Conservation (phyloP, 1,140 invertebrate species). For the Conus betulinus region DNA sequence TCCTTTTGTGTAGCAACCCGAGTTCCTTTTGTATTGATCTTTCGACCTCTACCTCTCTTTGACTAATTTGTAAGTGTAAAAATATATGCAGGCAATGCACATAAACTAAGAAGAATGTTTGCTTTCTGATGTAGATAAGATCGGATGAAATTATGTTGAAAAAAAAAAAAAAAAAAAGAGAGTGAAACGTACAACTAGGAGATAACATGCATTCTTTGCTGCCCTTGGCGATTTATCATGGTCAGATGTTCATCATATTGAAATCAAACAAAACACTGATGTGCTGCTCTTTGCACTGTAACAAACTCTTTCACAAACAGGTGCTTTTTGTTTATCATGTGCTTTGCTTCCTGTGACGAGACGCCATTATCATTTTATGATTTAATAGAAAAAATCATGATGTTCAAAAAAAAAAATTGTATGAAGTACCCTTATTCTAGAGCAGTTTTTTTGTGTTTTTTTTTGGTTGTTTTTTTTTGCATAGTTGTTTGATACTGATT, state of each 20-base stretch:
- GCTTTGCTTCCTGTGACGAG: no score
- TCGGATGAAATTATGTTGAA: no score
- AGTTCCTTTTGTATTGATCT: background rate
- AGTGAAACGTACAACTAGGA: no score
- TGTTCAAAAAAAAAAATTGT: no score
- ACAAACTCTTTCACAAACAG: background rate
- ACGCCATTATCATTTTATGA: no score
- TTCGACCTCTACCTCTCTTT: background rate
- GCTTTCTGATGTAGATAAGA: background rate
- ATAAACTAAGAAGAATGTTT: background rate
- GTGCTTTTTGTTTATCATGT: background rate
- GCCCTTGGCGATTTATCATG: background rate
- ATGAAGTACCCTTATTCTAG: no score
- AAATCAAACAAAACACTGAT: background rate
- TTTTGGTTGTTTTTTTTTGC: background rate
- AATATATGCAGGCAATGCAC: background rate
- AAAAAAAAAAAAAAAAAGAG: no score
- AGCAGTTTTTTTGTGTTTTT: no score
- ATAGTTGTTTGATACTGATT: background rate
- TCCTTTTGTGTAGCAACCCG: background rate
- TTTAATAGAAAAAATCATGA: no score
- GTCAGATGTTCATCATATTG: background rate
- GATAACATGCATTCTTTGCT: background rate
- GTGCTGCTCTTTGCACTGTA: background rate
- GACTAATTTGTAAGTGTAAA: background rate